phyloP scores from a whole-genome alignment of 2,888 invertebrate species.

The Rotaria sp. region DNA sequence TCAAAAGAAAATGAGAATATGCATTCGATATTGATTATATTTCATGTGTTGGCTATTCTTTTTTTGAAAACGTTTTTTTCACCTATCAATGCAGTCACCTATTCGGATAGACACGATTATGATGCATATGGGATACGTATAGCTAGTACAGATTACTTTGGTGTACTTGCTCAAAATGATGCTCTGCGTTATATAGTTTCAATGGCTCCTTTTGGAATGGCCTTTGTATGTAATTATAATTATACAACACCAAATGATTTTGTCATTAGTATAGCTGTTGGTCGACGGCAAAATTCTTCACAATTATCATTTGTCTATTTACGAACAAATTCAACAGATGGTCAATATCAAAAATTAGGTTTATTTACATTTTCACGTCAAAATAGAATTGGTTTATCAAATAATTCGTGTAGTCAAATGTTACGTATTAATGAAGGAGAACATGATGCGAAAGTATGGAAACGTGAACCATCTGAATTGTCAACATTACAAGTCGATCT shows the following conservation, averaged over 20 bases:
- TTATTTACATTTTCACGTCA: neutral
- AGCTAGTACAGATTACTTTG: neutral
- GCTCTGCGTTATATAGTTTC: neutral
- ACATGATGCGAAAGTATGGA: neutral
- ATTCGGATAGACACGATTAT: neutral
- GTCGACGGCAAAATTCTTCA: neutral
- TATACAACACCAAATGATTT: neutral
- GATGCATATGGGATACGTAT: neutral
- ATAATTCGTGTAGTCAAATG: neutral
- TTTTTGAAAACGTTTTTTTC: neutral
- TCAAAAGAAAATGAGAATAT: neutral
- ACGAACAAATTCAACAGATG: neutral
- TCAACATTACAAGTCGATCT: neutral
- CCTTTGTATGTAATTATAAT: neutral
- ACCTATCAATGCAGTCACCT: neutral
- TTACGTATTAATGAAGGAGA: neutral
- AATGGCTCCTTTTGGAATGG: neutral
- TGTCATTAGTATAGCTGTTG: neutral
- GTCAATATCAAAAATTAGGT: neutral
- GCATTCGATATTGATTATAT: neutral
- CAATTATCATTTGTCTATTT: neutral
- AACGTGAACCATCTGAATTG: neutral
- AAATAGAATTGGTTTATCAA: neutral
- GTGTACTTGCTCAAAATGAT: neutral
- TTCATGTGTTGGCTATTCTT: neutral